phyloP scores from a whole-genome alignment of 1,140 invertebrate species.

The Platyscapa corneri region DNA sequence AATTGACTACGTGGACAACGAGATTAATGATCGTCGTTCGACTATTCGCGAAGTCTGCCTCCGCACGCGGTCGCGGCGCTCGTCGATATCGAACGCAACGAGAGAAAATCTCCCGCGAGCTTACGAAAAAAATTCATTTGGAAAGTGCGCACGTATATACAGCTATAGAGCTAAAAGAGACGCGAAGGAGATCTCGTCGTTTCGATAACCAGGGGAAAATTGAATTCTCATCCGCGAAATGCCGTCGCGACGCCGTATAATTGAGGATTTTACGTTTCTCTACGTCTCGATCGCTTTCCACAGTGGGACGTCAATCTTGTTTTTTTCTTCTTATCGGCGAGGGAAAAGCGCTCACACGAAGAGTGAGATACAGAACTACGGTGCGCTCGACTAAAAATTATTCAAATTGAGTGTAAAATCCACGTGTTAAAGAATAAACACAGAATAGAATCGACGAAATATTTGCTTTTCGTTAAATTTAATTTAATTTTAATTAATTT shows the following conservation, averaged over 20 bases:
- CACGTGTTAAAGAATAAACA: background rate
- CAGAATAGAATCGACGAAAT: background rate
- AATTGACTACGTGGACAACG: conserved; percentile 58
- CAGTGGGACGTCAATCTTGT: background rate
- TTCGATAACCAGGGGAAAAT: conserved; percentile 29
- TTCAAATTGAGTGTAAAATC: background rate
- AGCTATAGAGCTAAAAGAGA: background rate
- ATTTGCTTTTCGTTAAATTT: background rate
- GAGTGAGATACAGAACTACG: background rate
- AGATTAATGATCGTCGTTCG: conserved; percentile 55
- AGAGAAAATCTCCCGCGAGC: background rate
- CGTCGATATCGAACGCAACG: conserved; percentile 5
- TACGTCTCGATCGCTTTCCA: conserved; percentile 1
- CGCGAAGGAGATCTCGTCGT: background rate
- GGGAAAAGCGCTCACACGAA: background rate
- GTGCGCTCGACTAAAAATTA: background rate
- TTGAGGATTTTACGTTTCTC: conserved; percentile 13
- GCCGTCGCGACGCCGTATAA: conserved; percentile 1
- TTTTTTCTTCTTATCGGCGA: background rate
- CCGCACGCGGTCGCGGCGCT: no score
- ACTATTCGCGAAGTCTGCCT: background rate
- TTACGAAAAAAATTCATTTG: background rate
- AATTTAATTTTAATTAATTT: background rate
- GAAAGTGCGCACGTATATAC: background rate
- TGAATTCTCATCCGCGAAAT: conserved; percentile 29